Evolutionary conservation across 1,140 invertebrate genomes (phyloP), one percentile per base, ranked within the genome.

Genomic region (Calycopis cecrops): DNA sequence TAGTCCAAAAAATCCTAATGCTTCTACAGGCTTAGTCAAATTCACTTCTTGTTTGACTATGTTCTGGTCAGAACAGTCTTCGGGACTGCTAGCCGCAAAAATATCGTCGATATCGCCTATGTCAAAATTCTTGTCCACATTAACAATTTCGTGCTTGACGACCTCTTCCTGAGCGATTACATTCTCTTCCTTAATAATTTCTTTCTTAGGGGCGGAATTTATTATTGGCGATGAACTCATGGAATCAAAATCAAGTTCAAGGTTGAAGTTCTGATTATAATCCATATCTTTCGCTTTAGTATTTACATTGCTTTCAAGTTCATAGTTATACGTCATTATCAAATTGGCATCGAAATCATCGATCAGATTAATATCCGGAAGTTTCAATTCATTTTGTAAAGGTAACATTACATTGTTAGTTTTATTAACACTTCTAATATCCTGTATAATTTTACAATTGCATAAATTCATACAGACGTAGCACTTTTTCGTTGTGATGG

Each of bases 1-100:
- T 35, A 88, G 60, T 12, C 81, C 83, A 55, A 88, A 87, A 62
- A 81, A 85, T 48, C 70, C 64, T 59, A 85, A 62, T 38, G 64
- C 62, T 62, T 81, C 69, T 57, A 83, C 67, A 0, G 66, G 63
- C 47, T 69, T 63, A 35, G 50, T 55, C 0, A 47, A 52, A 35
- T 67, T 60, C 53, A 57, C 57, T 11, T 59, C 52, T 50, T 37
- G 18, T 9, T n/a, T 9, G 8, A 28, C 37, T 34, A 44, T 21
- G n/a, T 34, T 12, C 6, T 44, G 18, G 16, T 42, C 12, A 10
- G 12, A 40, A 34, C 3, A 3, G 21, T 53, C 28, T 33, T 38
- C 37, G 7, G 51, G 40, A 53, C 28, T 53, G 21, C 51, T 53
- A 33, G n/a, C 51, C 8, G 21, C 38, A 44, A 53, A 34, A 34